phyloP scores from a whole-genome alignment of 2,797 vertebrate genomes.

The Aselliscus stoliczkanus region DNA sequence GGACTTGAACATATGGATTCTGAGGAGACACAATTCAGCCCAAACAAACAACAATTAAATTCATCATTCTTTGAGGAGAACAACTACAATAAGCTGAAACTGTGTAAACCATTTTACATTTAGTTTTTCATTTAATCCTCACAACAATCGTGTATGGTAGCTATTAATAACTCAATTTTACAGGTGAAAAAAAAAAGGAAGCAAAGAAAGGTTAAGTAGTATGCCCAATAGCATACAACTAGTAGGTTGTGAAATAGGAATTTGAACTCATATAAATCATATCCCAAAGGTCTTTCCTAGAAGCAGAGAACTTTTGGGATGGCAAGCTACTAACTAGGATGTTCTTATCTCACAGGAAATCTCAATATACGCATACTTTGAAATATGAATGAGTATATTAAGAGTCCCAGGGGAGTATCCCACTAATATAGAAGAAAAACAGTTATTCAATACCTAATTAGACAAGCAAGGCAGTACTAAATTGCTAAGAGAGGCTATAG shows the following conservation, averaged over 20 bases:
- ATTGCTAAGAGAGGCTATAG: conserved; percentile 19
- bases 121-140: conserved; percentile 14
- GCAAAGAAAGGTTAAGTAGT: neutral
- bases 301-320: neutral
- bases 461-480: neutral
- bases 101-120: neutral
- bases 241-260: neutral
- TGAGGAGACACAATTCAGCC: neutral
- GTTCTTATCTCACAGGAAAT: conserved; percentile 27
- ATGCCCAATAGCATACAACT: neutral
- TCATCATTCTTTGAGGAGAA: neutral
- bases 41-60: neutral
- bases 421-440: conserved; percentile 25
- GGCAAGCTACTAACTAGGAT: neutral
- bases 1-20: neutral
- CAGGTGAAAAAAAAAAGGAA: conserved; percentile 39
- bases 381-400: neutral
- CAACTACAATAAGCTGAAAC: neutral
- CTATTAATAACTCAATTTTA: conserved; percentile 10
- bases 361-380: neutral
- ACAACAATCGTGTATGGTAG: neutral
- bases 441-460: conserved; percentile 40
- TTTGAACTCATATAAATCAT: neutral
- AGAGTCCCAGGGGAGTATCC: neutral
- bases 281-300: conserved; percentile 22